Evolutionary conservation across 2,888 invertebrate species (phyloP).

Genomic region (Andrena marginata): DNA sequence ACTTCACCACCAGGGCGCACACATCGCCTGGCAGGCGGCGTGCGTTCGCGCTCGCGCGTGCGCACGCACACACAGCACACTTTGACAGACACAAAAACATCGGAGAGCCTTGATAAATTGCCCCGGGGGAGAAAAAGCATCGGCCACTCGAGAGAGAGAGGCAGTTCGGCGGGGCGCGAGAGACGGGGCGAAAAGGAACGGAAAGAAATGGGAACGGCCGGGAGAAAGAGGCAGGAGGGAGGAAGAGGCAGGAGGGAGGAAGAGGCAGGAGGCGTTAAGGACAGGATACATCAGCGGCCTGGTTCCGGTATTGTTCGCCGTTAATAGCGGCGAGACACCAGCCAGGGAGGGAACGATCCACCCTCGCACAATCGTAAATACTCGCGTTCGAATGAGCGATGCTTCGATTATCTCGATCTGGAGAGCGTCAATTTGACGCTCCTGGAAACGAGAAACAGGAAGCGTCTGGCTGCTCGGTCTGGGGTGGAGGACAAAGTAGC

Average conservation of each 20-base stretch:
- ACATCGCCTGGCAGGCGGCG: conserved; percentile 7
- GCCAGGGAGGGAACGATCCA: conserved; percentile 66
- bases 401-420: conserved; percentile 84
- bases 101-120: conserved; percentile 81
- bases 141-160: conserved; percentile 69
- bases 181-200: conserved; percentile 52
- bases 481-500: conserved; percentile 56
- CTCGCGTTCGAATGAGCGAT: conserved; percentile 72
- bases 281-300: conserved; percentile 82
- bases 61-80: conserved; percentile 57
- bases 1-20: conserved; percentile 52
- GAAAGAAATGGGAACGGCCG: conserved; percentile 48
- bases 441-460: conserved; percentile 72
- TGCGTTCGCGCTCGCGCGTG: conserved; percentile 3
- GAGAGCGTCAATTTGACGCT: conserved; percentile 78
- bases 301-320: conserved; percentile 83
- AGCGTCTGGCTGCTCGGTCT: conserved; percentile 52
- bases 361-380: conserved; percentile 57
- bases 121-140: conserved; percentile 76
- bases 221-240: conserved; percentile 69
- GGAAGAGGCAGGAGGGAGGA: conserved; percentile 67
- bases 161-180: conserved; percentile 65
- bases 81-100: conserved; percentile 81
- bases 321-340: conserved; percentile 83
- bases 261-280: conserved; percentile 79